Conservation (phyloP, 1,140 invertebrate genomes). For the Drosophila lini region DNA sequence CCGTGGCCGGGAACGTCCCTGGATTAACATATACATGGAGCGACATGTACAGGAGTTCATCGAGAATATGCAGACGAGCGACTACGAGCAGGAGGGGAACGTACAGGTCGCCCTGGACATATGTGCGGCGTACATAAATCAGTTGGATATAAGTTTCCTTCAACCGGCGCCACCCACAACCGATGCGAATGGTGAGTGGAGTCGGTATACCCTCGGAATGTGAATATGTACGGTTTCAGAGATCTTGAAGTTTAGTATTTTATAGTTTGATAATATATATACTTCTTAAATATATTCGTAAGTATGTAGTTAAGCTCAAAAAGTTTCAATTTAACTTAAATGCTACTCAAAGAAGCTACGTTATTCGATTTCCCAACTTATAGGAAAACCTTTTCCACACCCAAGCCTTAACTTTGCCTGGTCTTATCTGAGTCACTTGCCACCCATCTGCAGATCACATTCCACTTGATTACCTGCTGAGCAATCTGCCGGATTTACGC, state of each 20-base stretch:
- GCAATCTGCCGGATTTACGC: conserved; percentile 82
- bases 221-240: neutral
- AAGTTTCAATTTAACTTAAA: neutral
- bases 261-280: neutral
- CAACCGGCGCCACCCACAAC: conserved; percentile 67
- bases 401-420: neutral
- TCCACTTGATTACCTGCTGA: conserved; percentile 84
- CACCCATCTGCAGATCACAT: conserved; percentile 76
- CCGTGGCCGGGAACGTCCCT: conserved; percentile 59
- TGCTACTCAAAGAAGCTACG: neutral
- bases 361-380: neutral
- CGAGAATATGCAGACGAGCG: conserved; percentile 82
- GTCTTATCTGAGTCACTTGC: neutral
- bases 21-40: conserved; percentile 85
- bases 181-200: conserved; percentile 72
- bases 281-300: too few relatives aligned
- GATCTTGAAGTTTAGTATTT: neutral
- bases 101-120: conserved; percentile 75
- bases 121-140: conserved; percentile 80
- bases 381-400: neutral
- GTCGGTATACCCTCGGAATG: conserved; percentile 3
- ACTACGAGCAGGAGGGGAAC: conserved; percentile 84
- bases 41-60: conserved; percentile 84
- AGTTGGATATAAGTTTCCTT: conserved; percentile 78
- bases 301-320: too few relatives aligned